Evolutionary conservation across 35 echinoderm and acorn worm genomes (phyloP).

Genomic region (Holothuria glaberrima): DNA sequence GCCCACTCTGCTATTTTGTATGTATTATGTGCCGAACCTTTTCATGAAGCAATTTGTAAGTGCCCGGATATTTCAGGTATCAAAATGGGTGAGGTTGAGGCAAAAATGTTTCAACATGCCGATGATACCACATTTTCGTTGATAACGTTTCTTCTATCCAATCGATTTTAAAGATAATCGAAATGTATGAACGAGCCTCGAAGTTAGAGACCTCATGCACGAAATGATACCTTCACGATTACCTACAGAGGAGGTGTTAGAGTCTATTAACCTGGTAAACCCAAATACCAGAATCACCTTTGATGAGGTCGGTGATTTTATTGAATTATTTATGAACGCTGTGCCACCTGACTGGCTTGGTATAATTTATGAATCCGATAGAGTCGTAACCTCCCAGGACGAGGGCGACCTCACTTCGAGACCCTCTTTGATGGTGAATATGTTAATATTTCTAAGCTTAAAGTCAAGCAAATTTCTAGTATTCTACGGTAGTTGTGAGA

Average conservation of each 20-base stretch:
- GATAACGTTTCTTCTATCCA: slow-evolving; percentile 13
- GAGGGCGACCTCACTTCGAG: too few relatives aligned
- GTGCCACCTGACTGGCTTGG: too few relatives aligned
- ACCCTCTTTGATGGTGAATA: too few relatives aligned
- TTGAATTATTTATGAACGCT: not conserved
- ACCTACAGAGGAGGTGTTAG: not conserved
- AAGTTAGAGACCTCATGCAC: slow-evolving; percentile 1
- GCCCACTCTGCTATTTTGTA: slow-evolving; percentile 48
- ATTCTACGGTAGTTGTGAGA: too few relatives aligned
- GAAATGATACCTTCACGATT: not conserved
- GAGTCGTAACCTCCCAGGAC: too few relatives aligned
- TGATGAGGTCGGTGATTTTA: too few relatives aligned
- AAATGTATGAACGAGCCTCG: slow-evolving; percentile 4
- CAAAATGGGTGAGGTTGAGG: not conserved
- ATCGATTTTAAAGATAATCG: not conserved
- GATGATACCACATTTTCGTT: slow-evolving; percentile 53
- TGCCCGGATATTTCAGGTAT: not conserved
- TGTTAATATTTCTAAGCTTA: too few relatives aligned
- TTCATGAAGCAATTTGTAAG: not conserved
- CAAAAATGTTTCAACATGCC: slow-evolving; percentile 50
- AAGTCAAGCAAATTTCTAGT: too few relatives aligned
- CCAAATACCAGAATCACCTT: not conserved
- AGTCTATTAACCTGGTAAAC: not conserved
- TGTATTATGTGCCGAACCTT: slow-evolving; percentile 5
- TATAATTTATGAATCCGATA: too few relatives aligned